phyloP scores from a whole-genome alignment of 2,888 invertebrate species.

The Rhagonycha lutea region DNA sequence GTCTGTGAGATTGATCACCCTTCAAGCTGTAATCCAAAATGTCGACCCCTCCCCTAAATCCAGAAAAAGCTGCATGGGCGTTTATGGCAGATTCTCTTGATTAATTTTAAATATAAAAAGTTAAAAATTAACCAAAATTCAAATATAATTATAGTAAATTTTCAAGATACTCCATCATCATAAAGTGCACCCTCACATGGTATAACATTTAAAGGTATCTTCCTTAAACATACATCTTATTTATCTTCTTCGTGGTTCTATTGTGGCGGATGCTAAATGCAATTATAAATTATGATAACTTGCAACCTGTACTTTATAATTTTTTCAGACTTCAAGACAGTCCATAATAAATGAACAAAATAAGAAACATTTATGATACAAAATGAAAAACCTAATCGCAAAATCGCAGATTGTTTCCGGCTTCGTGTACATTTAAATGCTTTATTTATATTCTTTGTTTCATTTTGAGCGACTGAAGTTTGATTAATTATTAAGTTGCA shows the following conservation, averaged over 20 bases:
- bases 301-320: background rate
- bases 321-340: slow-evolving; percentile 6
- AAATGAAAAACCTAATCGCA: slow-evolving; percentile 30
- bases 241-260: background rate
- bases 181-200: background rate
- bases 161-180: background rate
- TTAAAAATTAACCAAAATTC: background rate
- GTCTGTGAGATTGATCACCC: background rate
- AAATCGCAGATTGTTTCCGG: slow-evolving; percentile 35
- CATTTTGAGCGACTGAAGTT: slow-evolving; percentile 33
- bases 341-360: slow-evolving; percentile 18
- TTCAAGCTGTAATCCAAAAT: background rate
- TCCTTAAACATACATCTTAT: background rate
- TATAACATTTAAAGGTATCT: background rate
- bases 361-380: slow-evolving; percentile 28
- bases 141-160: background rate
- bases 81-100: background rate
- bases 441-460: slow-evolving; percentile 34
- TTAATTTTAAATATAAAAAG: too few species aligned
- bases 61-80: background rate
- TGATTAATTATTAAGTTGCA: slow-evolving; percentile 35
- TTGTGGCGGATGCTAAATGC: background rate
- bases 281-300: background rate
- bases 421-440: slow-evolving; percentile 31
- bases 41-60: background rate